Percentiles rank a stretch among this genome's conserved stretches.
phyloP scores from a whole-genome alignment of 2,113 vertebrate species.

The Otus sunia region DNA sequence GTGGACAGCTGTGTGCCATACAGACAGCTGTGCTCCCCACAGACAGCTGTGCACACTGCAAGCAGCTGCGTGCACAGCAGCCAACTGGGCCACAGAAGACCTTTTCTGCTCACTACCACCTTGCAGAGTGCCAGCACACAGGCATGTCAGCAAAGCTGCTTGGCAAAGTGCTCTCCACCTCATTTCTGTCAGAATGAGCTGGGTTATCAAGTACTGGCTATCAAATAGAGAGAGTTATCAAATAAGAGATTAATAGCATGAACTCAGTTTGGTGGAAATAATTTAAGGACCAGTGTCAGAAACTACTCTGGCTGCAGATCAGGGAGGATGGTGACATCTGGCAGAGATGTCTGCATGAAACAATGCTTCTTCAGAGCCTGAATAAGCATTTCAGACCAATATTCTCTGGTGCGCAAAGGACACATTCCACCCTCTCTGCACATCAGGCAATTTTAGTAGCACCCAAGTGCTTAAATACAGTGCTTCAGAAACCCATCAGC shows the following conservation, averaged over 20 bases:
- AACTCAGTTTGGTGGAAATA: not conserved
- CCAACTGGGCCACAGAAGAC: not conserved
- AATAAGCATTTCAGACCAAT: not conserved
- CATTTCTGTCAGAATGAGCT: not conserved
- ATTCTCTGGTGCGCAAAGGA: not conserved
- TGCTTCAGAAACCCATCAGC: not conserved
- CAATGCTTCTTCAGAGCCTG: not conserved
- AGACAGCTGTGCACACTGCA: not conserved
- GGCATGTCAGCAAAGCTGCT: not conserved
- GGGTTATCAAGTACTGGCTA: not conserved
- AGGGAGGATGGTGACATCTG: not conserved
- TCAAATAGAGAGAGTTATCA: not conserved
- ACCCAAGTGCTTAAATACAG: not conserved
- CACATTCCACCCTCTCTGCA: not conserved
- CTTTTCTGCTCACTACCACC: not conserved
- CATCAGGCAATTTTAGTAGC: not conserved
- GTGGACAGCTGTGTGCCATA: not conserved
- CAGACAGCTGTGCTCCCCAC: not conserved
- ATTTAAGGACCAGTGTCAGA: not conserved
- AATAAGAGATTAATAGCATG: not conserved
- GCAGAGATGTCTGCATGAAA: not conserved
- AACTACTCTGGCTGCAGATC: not conserved
- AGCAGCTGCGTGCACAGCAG: not conserved
- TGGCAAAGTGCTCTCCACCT: not conserved
- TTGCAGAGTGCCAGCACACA: rapidly evolving